Conservation (phyloP, 2,888 invertebrate species). For the Cetonia aurata region DNA sequence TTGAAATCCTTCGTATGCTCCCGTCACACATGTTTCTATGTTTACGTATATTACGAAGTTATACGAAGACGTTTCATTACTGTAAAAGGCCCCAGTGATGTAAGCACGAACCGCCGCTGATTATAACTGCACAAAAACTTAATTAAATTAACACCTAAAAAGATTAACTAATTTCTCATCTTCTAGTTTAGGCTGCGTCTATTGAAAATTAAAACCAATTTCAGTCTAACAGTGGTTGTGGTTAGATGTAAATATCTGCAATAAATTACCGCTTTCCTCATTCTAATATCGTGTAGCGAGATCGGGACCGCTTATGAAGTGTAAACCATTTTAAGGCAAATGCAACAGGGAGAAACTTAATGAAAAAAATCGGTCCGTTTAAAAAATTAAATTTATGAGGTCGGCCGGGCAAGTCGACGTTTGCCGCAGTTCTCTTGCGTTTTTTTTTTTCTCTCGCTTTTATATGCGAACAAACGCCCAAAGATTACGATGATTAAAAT, state of each 20-base stretch:
- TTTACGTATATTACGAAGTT: too few relatives aligned
- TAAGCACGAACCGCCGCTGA: too few relatives aligned
- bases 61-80: too few relatives aligned
- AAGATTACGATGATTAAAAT: constrained; percentile 33
- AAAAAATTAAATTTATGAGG: neutral
- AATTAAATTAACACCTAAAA: too few relatives aligned
- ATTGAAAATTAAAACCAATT: neutral
- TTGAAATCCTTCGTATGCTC: too few relatives aligned
- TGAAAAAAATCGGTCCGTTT: constrained; percentile 23
- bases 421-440: neutral
- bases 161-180: neutral
- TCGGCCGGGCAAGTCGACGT: constrained; percentile 1
- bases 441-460: constrained; percentile 2
- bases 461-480: constrained; percentile 15
- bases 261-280: constrained; percentile 26
- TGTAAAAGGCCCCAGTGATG: too few relatives aligned
- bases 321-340: constrained; percentile 25
- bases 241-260: constrained; percentile 27
- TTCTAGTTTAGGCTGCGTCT: too few relatives aligned
- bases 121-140: too few relatives aligned
- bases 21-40: too few relatives aligned
- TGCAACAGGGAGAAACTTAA: constrained; percentile 20
- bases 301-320: constrained; percentile 19
- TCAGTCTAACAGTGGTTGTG: neutral
- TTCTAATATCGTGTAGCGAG: constrained; percentile 21